Conservation (phyloP, 2,888 invertebrate species). For the Polyommatus iphigenia region DNA sequence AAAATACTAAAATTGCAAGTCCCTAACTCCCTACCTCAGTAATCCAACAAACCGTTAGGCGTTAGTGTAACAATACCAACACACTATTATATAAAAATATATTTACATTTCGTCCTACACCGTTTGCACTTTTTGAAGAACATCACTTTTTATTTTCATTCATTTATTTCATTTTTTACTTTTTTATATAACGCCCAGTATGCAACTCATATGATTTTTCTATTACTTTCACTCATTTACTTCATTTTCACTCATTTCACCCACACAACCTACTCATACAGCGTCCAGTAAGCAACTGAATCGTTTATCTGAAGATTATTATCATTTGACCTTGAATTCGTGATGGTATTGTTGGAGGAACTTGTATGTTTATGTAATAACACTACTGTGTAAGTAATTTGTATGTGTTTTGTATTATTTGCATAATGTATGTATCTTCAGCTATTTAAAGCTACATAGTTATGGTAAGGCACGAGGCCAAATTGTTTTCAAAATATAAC, state of each 20-base stretch:
- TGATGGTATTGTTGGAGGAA: slow-evolving; percentile 2
- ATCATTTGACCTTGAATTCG: neutral
- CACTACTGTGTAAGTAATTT: neutral
- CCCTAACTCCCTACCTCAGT: neutral
- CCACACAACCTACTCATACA: neutral
- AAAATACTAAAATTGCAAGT: neutral
- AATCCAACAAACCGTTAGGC: neutral
- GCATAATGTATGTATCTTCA: neutral
- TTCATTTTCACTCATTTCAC: neutral
- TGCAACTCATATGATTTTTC: neutral
- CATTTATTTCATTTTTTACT: slow-evolving; percentile 2
- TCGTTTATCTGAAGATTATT: slow-evolving; percentile 6
- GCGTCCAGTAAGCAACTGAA: neutral
- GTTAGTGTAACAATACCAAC: slow-evolving; percentile 21
- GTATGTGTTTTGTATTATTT: neutral
- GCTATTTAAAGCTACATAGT: too few species aligned
- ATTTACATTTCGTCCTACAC: slow-evolving; percentile 68
- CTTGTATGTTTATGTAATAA: neutral
- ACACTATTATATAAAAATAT: slow-evolving; percentile 38
- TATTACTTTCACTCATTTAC: neutral
- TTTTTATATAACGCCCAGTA: neutral
- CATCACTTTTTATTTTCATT: slow-evolving; percentile 46
- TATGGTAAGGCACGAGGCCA: too few species aligned
- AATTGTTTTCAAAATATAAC: too few species aligned
- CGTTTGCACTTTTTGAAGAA: slow-evolving; percentile 69